Base-by-base conservation (phyloP, 2,113 vertebrate species). In the Odobenus rosmarus region DNA sequence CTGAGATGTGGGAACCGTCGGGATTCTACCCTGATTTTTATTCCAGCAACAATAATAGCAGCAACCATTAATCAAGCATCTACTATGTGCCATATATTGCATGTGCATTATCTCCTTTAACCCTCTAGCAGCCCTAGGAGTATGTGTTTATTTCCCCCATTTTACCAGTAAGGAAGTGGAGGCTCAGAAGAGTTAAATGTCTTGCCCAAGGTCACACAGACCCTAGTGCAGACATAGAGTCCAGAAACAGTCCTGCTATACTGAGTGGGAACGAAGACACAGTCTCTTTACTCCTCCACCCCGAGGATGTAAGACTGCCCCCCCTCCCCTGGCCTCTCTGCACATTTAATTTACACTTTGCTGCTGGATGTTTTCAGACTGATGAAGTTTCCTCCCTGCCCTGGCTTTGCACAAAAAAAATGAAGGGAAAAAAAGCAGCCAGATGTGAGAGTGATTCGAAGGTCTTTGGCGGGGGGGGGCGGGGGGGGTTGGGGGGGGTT, bases 401-500 rank as follows among this genome's bases (percentile, higher is more conserved):
- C 96, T 86, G 97, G 62, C 74, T 84, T 88, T 97, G 57, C 74
- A 98, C 96, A 97, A 97, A 97, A 97, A 96, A 98, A 98, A 97
- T 89, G 85, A 1, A 97, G 61, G 62, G 97, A 97, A 98, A 97
- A 98, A 98, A 98, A 98, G 97, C 97, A 98, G 95, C 98, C 98
- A 99, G 98, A 99, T 99, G 98, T 98, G 98, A 95, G 97, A 98
- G 97, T 95, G 93, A 94, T 98, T 98, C 94, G 90, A 98, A 99
- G 98, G 97, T 98, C 97, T 97, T 96, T 86, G 92, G 33, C 92
- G 71, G 36, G 24, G 33, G 93, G 71, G 36, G 24, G 28, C 9
- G 7, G 85, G 39, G 53, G 24, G 26, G 5, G 26, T 12, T 12
- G 3, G 14, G 62, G 53, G 93, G 62, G 86, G 94, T 96, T 95